A percentile compares a stretch with the other conserved stretches of the same genome.
phyloP scores from a whole-genome alignment of 2,113 vertebrate genomes.

The Melanerpes aurifrons region DNA sequence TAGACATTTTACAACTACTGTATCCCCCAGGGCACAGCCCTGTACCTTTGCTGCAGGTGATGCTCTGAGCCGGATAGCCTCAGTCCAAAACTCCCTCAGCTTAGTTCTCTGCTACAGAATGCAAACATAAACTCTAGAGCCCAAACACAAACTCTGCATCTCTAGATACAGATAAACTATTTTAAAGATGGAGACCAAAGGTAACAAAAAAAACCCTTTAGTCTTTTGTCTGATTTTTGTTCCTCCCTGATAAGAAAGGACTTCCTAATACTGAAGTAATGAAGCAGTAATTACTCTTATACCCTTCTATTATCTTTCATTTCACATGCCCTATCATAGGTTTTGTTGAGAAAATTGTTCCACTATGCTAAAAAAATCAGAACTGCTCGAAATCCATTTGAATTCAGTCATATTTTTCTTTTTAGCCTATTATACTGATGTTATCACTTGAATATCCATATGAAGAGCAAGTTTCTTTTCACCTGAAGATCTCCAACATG shows the following conservation, averaged over 20 bases:
- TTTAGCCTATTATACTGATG: neutral
- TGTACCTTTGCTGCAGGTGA: neutral
- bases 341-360: neutral
- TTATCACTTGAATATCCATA: neutral
- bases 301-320: neutral
- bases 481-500: conserved; percentile 1
- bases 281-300: neutral
- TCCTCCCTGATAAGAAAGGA: neutral
- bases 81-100: neutral
- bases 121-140: neutral
- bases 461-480: conserved; percentile 17
- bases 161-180: neutral
- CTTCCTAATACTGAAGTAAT: neutral
- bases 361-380: neutral
- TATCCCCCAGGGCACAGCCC: neutral
- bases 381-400: neutral
- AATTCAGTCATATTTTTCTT: neutral
- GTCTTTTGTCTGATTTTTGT: neutral
- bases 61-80: neutral
- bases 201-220: neutral
- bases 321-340: neutral
- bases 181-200: neutral
- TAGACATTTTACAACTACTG: neutral
- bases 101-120: neutral
- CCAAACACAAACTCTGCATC: neutral